Evolutionary conservation across 2,888 invertebrate genomes (phyloP), one percentile per base, ranked within the genome.

Genomic region (Lasius platythorax): DNA sequence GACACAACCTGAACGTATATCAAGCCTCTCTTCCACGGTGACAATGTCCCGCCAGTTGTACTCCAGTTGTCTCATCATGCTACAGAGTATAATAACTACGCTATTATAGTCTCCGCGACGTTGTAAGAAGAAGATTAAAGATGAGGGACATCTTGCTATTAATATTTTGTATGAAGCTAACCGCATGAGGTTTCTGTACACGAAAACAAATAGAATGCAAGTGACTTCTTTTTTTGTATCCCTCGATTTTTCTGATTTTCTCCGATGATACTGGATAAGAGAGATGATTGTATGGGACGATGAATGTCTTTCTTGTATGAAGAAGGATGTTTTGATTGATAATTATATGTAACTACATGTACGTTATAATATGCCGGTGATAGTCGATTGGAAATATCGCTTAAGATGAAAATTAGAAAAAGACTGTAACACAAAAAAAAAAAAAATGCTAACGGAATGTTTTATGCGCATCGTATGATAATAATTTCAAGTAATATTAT

Each of bases 21-120:
- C 43, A 43, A 23, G 30, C 30, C n/a, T 30, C n/a, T 30, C 30
- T 43, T 56, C 3, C 30, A 40, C 56, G 37, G 37, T 37, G 79
- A 79, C 73, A 79, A 58, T 18, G 28, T 3, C 58, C 23, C 58
- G n/a, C 58, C 72, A 33, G 8, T 72, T 72, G 33, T 78, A 78
- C 58, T 72, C 30, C 46, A 61, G 8, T 61, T 72, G 72, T 79
- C 72, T 70, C 58, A 72, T 79, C 79, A 70, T 28, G 46, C 37
- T 79, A n/a, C 28, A 30, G 53, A 68, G 53, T 67, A 53, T 53
- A 63, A 72, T 64, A 82, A 37, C 33, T n/a, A 28, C 28, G 37
- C 76, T 50, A 78, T 78, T 83, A 78, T 67, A 37, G 33, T 61
- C 40, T 30, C 9, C 28, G 70, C 46, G 8, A 18, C 18, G 43